These are phyloP conservation scores for Agonum fuliginosum DNA, from an alignment of 2,888 invertebrate genomes.

Conservation along the genomic window DNA sequence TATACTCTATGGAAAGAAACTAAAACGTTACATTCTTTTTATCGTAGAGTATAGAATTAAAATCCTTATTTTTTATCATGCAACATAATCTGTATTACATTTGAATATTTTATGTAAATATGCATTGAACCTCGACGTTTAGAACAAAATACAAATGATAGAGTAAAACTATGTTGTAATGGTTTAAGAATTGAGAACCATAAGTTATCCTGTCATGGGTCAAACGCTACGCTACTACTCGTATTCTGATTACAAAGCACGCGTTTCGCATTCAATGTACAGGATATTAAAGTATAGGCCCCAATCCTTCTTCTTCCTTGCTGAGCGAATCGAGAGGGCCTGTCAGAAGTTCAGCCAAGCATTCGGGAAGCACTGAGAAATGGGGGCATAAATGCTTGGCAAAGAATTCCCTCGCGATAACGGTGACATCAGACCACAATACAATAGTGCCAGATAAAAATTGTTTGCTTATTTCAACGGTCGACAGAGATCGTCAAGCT, in stretches of 20 bases:
- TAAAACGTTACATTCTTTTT: no score
- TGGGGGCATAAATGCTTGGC: constrained; percentile 31
- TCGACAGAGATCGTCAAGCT: no score
- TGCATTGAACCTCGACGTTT: no score
- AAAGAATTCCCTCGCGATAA: constrained; percentile 29
- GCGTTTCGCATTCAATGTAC: constrained; percentile 35
- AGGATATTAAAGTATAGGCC: constrained; percentile 52
- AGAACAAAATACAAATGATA: no score
- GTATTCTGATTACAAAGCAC: constrained; percentile 33
- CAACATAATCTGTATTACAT: no score
- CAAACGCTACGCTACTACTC: constrained; percentile 17
- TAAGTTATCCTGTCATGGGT: constrained; percentile 2
- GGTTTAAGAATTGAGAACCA: neutral
- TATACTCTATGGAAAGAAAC: no score
- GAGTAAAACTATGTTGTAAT: neutral
- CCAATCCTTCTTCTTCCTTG: constrained; percentile 17
- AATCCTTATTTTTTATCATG: no score
- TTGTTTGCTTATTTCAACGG: constrained; percentile 10
- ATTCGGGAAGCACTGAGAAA: constrained; percentile 44
- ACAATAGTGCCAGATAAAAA: constrained; percentile 42
- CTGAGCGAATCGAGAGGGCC: constrained; percentile 23
- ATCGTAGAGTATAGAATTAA: no score
- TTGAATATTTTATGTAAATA: no score
- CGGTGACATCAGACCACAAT: constrained; percentile 26
- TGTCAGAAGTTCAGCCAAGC: constrained; percentile 37